phyloP scores from a whole-genome alignment of 2,113 vertebrate species.

The Marmota flaviventris region DNA sequence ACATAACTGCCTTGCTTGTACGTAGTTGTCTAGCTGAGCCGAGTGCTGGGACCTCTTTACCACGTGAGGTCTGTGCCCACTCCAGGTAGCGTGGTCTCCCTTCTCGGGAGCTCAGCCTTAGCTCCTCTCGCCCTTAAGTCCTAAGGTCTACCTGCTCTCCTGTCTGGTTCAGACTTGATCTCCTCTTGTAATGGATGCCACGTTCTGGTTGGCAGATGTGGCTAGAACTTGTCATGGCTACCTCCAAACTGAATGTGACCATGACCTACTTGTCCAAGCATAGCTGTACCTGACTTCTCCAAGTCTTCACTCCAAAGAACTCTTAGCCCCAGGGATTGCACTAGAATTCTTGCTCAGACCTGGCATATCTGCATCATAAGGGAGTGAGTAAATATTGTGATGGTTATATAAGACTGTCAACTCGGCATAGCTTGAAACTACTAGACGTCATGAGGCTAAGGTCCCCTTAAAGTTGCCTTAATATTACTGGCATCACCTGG shows the following conservation, averaged over 20 bases:
- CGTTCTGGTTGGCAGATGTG: neutral
- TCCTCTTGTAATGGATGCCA: neutral
- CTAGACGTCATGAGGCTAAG: neutral
- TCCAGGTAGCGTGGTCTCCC: neutral
- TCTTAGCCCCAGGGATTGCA: neutral
- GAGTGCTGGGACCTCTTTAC: too few relatives aligned
- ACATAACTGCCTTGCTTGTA: neutral
- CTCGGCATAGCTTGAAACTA: neutral
- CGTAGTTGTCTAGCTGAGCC: neutral
- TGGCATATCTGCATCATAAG: too few relatives aligned
- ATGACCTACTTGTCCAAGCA: neutral
- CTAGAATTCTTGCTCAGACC: neutral
- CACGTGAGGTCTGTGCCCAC: neutral
- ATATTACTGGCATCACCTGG: neutral
- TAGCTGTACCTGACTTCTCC: neutral
- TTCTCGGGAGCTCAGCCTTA: neutral
- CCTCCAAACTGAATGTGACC: neutral
- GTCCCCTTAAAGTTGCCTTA: neutral
- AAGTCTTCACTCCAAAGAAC: neutral
- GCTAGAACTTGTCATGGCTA: neutral
- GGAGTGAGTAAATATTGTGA: neutral
- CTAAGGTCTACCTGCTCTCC: neutral
- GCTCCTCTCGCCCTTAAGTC: neutral
- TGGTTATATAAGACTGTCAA: too few relatives aligned
- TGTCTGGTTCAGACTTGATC: too few relatives aligned